These are phyloP conservation scores for Nesoenas mayeri DNA, from an alignment of 2,113 vertebrate species.

Conservation along the genomic window DNA sequence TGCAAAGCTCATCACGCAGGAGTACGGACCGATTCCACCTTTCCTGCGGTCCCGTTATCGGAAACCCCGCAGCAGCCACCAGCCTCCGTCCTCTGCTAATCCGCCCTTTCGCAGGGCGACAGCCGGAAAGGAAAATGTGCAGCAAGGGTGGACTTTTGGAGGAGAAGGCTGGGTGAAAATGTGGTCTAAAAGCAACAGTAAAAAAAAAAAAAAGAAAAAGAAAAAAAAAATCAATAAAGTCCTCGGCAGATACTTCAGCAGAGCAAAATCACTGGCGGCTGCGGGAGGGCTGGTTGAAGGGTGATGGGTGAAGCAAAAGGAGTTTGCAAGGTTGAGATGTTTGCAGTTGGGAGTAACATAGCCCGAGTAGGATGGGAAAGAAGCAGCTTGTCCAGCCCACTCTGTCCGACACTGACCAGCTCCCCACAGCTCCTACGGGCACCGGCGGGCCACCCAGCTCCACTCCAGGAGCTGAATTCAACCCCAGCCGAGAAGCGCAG, in stretches of 20 bases:
- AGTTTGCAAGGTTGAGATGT: not conserved
- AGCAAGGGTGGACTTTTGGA: not conserved
- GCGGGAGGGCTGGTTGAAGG: not conserved
- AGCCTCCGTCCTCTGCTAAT: not conserved
- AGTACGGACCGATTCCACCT: not conserved
- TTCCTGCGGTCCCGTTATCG: fast-evolving
- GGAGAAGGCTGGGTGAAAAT: conserved; percentile 9
- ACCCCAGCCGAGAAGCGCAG: not conserved
- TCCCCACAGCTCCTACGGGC: not conserved
- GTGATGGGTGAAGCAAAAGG: not conserved
- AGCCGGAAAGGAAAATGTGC: not conserved
- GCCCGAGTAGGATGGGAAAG: fast-evolving
- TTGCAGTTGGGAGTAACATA: not conserved
- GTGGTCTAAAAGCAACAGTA: not conserved
- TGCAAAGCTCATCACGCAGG: not conserved
- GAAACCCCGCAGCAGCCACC: not conserved
- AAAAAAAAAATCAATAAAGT: not conserved
- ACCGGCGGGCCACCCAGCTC: not conserved
- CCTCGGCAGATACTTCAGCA: not conserved
- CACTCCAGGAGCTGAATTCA: not conserved
- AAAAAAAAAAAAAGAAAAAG: not conserved
- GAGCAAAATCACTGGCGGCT: not conserved
- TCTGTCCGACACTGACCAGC: fast-evolving
- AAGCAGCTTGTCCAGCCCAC: not conserved
- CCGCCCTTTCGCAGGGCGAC: not conserved